Base-by-base conservation (phyloP, 2,797 vertebrate species). In the Ataeniobius toweri region DNA sequence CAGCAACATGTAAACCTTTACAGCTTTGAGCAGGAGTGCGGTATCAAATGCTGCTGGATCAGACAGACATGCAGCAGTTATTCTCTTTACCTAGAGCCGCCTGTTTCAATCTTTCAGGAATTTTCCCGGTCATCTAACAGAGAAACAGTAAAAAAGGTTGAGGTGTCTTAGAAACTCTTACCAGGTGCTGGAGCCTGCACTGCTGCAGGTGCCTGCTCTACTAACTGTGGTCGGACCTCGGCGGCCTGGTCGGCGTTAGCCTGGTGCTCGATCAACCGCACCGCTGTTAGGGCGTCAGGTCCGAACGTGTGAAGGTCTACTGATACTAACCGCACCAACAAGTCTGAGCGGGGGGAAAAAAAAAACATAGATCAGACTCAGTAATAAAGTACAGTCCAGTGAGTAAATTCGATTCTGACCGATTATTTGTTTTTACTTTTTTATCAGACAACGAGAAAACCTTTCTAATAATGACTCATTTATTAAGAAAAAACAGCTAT, bases 261-360 rank as follows among this genome's bases (percentile, higher is more conserved):
- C 90, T 99, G 98, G 92, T 99, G 98, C 94, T 99, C 98, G 14
- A 99, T 96, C 76, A 99, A 95, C 93, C 98, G 97, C 86, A 99
- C 97, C 22, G 97, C 98, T 51, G 97, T 97, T 55, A 99, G 95
- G 65, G 98, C 97, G 77, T 99, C 98, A 10, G 98, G 96, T 80
- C 98, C 98, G 85, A 99, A 98, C 77, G 98, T 99, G 88, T 99
- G 98, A 91, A 99, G 96, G 92, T 99, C 98, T 88, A 99, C 97
- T 6, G 98, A 99, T 82, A 99, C 97, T 85, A 99, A 93, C 89
- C 97, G 97, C 68, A 99, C 98, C 85, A 99, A 94, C 74, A 98
- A 95, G 94, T 99, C 98, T 99, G 91, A 85, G 79, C 75, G 24
- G 83, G 77, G 22, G n/a, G n/a, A n/a, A 56, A 39, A 22, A 31